Conservation (phyloP, 2,888 invertebrate species). For the Phasia obesa region DNA sequence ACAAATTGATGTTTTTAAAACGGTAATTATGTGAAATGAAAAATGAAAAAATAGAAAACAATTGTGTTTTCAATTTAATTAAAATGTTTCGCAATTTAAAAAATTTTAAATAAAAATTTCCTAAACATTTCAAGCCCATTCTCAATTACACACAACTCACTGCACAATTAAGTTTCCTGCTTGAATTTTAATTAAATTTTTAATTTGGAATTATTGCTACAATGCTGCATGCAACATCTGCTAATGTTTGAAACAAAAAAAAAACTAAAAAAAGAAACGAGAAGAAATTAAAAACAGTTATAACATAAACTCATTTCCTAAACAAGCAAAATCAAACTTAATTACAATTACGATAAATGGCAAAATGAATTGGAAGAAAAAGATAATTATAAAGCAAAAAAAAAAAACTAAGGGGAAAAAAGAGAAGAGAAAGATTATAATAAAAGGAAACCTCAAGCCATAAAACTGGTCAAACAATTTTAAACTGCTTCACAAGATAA, state of each 20-base stretch:
- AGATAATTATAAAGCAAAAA: not conserved
- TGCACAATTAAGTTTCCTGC: constrained; percentile 1
- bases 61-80: no score
- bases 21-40: no score
- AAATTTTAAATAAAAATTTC: not conserved
- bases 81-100: no score
- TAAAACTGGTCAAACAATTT: constrained; percentile 53
- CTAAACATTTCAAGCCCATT: not conserved
- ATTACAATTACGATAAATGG: constrained; percentile 54
- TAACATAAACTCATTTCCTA: constrained; percentile 13
- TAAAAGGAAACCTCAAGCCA: constrained; percentile 37
- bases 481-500: constrained; percentile 22
- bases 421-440: constrained; percentile 14
- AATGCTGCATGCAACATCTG: constrained; percentile 63
- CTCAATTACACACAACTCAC: not conserved
- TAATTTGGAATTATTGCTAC: constrained; percentile 38
- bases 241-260: constrained; percentile 4
- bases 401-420: no score
- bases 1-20: no score
- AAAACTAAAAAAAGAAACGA: not conserved
- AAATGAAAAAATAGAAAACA: no score
- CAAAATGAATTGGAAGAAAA: constrained; percentile 22
- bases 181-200: constrained; percentile 57
- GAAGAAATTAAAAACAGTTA: not conserved
- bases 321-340: constrained; percentile 30